Conservation (phyloP, 2,113 vertebrate genomes). For the Phainopepla nitens region DNA sequence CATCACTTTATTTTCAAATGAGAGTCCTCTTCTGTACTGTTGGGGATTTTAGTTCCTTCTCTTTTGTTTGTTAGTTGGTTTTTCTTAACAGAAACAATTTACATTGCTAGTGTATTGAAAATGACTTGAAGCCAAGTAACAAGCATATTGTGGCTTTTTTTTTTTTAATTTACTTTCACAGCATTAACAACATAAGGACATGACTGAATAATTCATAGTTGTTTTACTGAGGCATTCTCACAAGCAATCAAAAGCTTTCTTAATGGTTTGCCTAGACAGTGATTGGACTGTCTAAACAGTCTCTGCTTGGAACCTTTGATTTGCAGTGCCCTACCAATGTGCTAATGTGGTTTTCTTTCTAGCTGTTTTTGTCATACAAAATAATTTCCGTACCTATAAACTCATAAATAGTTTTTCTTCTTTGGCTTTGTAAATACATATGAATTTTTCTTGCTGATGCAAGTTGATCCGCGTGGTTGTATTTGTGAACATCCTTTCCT, state of each 20-base stretch:
- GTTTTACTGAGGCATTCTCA: not conserved
- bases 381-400: not conserved
- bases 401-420: not conserved
- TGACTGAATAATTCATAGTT: slow-evolving; percentile 37
- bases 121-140: not conserved
- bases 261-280: not conserved
- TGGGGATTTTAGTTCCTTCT: not conserved
- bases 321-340: not conserved
- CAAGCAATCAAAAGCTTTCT: not conserved
- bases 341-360: not conserved
- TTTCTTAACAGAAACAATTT: not conserved
- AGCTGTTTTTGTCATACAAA: not conserved
- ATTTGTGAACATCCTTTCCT: not conserved
- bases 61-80: not conserved
- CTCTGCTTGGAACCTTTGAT: not conserved
- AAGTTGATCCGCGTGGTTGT: not conserved
- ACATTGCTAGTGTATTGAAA: not conserved
- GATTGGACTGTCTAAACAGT: not conserved
- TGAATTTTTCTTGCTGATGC: not conserved
- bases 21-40: not conserved
- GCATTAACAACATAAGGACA: not conserved
- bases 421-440: not conserved
- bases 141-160: not conserved
- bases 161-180: not conserved
- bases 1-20: not conserved